Percentiles rank a stretch among this genome's conserved stretches.
Conservation (phyloP, 1,140 invertebrate genomes). For the Drusus annulatus region DNA sequence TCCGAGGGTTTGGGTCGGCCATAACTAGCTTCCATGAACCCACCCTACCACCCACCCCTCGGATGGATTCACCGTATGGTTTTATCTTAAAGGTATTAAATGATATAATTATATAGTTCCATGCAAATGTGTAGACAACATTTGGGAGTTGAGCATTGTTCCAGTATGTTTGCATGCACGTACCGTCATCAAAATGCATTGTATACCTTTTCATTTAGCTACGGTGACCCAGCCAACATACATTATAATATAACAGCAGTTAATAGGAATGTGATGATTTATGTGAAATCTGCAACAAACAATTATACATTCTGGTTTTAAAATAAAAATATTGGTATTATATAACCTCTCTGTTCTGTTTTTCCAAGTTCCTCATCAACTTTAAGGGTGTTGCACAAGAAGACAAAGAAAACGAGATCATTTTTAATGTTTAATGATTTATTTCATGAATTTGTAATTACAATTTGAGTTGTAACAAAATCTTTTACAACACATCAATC, state of each 20-base stretch:
- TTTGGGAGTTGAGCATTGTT: constrained; percentile 45
- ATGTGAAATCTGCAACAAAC: constrained; percentile 53
- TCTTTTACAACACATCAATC: no score
- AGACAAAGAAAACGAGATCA: neutral
- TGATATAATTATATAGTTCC: constrained; percentile 44
- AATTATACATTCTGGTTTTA: constrained; percentile 60
- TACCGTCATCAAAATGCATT: constrained; percentile 47
- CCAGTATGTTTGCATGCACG: constrained; percentile 45
- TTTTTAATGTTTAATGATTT: neutral
- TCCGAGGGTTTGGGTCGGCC: constrained; percentile 15
- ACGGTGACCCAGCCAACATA: constrained; percentile 41
- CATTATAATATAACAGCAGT: constrained; percentile 33
- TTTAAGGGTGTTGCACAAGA: no score
- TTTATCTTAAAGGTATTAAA: constrained; percentile 39
- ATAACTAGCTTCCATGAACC: constrained; percentile 8
- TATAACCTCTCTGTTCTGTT: constrained; percentile 40
- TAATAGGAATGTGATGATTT: constrained; percentile 49
- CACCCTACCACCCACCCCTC: no score
- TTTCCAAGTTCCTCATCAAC: neutral
- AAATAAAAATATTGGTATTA: constrained; percentile 60
- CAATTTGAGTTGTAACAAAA: no score
- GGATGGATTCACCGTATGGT: constrained; percentile 28
- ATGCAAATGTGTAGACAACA: constrained; percentile 51
- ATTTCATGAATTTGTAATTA: no score
- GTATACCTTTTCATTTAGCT: constrained; percentile 47